These are phyloP conservation scores for Platysteira castanea DNA, from an alignment of 2,113 vertebrate species.

Conservation along the genomic window DNA sequence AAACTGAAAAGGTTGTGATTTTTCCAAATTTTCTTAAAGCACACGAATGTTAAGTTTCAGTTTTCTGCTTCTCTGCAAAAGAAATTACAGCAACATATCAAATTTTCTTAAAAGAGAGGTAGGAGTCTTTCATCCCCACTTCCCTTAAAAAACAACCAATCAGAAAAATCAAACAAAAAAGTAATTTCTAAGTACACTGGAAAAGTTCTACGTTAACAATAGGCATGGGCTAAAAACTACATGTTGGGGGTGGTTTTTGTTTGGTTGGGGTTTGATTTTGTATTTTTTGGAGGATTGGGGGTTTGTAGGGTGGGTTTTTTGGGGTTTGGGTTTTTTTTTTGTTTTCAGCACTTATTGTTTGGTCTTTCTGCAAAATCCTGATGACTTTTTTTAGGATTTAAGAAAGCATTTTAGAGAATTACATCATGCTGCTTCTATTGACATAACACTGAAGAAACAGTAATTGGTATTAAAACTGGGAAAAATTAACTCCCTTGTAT, in stretches of 20 bases:
- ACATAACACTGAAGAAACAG: neutral
- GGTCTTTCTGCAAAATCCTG: neutral
- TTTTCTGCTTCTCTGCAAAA: neutral
- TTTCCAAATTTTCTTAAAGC: neutral
- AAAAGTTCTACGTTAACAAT: neutral
- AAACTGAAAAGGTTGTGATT: neutral
- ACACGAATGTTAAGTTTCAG: neutral
- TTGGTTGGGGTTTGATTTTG: neutral
- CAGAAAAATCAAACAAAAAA: neutral
- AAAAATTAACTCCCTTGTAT: neutral
- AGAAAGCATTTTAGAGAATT: neutral
- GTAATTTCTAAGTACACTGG: neutral
- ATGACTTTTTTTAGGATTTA: neutral
- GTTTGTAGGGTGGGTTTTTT: neutral
- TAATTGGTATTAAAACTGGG: neutral
- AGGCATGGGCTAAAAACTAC: accelerated
- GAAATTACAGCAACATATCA: neutral
- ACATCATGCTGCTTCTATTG: neutral
- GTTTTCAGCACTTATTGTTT: neutral
- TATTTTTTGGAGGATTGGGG: too few relatives aligned
- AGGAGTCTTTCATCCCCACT: neutral
- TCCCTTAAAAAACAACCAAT: neutral
- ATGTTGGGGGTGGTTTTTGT: accelerated
- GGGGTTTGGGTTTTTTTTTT: too few relatives aligned
- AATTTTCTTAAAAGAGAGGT: neutral